Evolutionary conservation across 1,140 invertebrate genomes (phyloP).

Genomic region (Brachystomella parvula): DNA sequence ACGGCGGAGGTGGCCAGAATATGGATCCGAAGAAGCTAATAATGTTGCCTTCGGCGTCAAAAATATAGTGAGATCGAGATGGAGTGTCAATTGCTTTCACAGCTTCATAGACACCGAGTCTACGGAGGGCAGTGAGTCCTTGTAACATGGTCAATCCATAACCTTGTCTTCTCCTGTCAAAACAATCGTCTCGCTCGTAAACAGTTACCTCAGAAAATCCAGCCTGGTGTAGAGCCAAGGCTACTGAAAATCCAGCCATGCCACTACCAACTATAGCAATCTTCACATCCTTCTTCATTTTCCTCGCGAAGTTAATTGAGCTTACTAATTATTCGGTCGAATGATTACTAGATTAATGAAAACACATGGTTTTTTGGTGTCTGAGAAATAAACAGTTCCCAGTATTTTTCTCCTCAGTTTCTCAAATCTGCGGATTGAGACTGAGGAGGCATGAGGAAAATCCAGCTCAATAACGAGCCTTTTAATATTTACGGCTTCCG

Average conservation of each 20-base stretch:
- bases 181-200: constrained; percentile 1
- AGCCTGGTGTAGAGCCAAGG: neutral
- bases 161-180: neutral
- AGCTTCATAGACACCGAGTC: neutral
- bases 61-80: neutral
- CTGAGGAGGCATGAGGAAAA: too few relatives aligned
- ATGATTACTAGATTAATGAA: too few relatives aligned
- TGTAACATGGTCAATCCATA: constrained; percentile 6
- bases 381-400: too few relatives aligned
- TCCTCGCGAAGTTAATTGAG: too few relatives aligned
- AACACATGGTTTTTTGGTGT: too few relatives aligned
- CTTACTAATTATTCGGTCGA: too few relatives aligned
- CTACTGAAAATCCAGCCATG: neutral
- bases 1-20: neutral
- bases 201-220: neutral
- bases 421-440: too few relatives aligned
- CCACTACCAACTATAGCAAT: constrained; percentile 1
- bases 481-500: too few relatives aligned
- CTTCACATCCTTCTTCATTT: neutral
- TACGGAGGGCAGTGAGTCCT: neutral
- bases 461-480: too few relatives aligned
- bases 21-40: neutral
- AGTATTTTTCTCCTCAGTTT: too few relatives aligned
- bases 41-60: neutral
- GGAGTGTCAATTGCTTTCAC: neutral